These are phyloP conservation scores for Styela clava DNA, from an alignment of 23 tunicate species.

Conservation along the genomic window DNA sequence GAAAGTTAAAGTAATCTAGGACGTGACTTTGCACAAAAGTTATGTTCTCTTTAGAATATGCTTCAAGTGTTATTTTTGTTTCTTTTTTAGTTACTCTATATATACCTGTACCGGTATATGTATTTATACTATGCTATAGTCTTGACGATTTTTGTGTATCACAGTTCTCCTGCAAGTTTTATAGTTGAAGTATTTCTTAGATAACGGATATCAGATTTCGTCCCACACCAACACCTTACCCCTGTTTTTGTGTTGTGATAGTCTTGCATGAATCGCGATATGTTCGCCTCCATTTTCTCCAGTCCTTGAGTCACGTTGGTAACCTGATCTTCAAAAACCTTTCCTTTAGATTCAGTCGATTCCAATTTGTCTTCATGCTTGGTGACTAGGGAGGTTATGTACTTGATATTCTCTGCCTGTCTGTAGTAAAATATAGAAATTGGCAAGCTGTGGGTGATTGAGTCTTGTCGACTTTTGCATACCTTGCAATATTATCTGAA, in stretches of 20 bases:
- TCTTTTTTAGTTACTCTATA: no score
- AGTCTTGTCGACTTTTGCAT: neutral
- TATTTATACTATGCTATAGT: no score
- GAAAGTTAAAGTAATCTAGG: no score
- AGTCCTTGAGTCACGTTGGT: slow-evolving; percentile 10
- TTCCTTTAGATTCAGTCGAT: neutral
- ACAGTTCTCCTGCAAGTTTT: no score
- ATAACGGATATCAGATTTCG: neutral
- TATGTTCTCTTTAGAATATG: no score
- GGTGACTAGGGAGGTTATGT: slow-evolving; percentile 9
- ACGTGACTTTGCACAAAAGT: no score
- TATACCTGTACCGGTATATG: no score
- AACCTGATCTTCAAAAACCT: neutral
- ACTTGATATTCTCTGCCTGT: slow-evolving; percentile 26
- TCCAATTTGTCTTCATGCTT: slow-evolving; percentile 16
- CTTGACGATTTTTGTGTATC: no score
- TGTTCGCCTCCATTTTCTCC: slow-evolving; percentile 4
- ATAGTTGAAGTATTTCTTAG: neutral
- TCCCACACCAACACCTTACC: neutral
- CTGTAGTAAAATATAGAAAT: slow-evolving; percentile 1
- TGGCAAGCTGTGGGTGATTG: neutral
- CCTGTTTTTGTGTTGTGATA: neutral
- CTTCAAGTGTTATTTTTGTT: no score
- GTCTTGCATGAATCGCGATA: neutral
- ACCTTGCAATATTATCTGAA: neutral